These are phyloP conservation scores for Asbolus verrucosus DNA, from an alignment of 1,140 invertebrate species.

Conservation along the genomic window DNA sequence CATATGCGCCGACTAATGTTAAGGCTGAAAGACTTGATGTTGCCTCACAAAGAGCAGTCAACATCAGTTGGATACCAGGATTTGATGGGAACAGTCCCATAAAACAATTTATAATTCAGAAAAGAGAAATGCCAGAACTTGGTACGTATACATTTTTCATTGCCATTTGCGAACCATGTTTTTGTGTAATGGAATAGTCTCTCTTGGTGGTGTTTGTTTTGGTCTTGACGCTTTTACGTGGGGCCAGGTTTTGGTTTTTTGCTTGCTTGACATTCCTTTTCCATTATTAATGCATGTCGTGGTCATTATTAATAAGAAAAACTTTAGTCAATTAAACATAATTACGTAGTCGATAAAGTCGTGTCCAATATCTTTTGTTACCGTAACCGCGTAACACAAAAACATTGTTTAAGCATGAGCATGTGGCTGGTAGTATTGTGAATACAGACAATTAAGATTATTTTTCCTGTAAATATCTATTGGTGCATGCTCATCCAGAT, in stretches of 20 bases:
- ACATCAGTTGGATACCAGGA: slow-evolving; percentile 93
- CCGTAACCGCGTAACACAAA: slow-evolving; percentile 50
- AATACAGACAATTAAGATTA: background rate
- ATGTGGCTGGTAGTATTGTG: slow-evolving; percentile 51
- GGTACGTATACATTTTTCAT: slow-evolving; percentile 68
- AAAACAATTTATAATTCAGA: slow-evolving; percentile 93
- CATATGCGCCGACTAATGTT: slow-evolving; percentile 90
- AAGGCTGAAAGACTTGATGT: slow-evolving; percentile 77
- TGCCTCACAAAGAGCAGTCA: slow-evolving; percentile 77
- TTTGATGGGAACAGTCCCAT: slow-evolving; percentile 98
- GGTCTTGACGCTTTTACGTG: slow-evolving; percentile 5
- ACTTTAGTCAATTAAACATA: too few relatives aligned
- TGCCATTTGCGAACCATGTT: slow-evolving; percentile 4
- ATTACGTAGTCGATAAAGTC: background rate
- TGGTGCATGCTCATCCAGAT: slow-evolving; percentile 31
- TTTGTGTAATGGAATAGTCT: slow-evolving; percentile 13
- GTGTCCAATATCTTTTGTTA: slow-evolving; percentile 8
- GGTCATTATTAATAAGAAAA: too few relatives aligned
- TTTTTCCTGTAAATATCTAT: slow-evolving; percentile 20
- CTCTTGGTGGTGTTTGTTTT: background rate
- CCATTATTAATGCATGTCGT: too few relatives aligned
- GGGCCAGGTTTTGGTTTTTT: background rate
- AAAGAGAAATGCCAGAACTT: slow-evolving; percentile 86
- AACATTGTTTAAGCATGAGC: slow-evolving; percentile 61
- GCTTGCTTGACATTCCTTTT: background rate